Evolutionary conservation across 2,113 vertebrate species (phyloP).

Genomic region (Benitochromis conjunctus): DNA sequence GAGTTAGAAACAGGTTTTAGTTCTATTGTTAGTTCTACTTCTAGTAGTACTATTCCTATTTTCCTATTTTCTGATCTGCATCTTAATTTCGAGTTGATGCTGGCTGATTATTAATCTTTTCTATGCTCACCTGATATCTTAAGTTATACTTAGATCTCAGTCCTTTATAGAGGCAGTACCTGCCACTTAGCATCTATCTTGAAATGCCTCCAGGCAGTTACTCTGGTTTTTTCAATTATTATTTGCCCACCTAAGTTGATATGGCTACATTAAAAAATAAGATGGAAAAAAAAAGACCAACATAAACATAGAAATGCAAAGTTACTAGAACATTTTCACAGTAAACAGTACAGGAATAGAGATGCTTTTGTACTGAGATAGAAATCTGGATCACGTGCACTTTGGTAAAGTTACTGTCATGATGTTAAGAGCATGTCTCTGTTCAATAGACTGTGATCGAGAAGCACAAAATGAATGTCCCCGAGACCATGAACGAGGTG

Average conservation of each 20-base stretch:
- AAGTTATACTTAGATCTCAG: neutral
- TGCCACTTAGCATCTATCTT: neutral
- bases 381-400: fast-evolving
- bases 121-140: neutral
- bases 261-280: neutral
- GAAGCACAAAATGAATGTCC: slow-evolving; percentile 99
- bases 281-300: neutral
- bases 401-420: neutral
- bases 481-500: slow-evolving; percentile 98
- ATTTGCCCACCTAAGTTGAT: too few species aligned
- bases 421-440: neutral
- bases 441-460: slow-evolving; percentile 86
- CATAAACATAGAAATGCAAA: neutral
- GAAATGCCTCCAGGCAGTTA: neutral
- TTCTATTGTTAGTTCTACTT: too few species aligned
- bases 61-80: neutral
- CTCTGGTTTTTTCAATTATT: too few species aligned
- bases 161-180: neutral
- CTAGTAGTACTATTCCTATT: too few species aligned
- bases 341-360: neutral
- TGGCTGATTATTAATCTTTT: neutral
- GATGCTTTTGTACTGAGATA: neutral
- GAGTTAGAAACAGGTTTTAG: neutral
- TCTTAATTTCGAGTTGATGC: neutral
- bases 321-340: neutral